Base-by-base conservation (phyloP, 2,113 vertebrate genomes). In the Leptosomus discolor region DNA sequence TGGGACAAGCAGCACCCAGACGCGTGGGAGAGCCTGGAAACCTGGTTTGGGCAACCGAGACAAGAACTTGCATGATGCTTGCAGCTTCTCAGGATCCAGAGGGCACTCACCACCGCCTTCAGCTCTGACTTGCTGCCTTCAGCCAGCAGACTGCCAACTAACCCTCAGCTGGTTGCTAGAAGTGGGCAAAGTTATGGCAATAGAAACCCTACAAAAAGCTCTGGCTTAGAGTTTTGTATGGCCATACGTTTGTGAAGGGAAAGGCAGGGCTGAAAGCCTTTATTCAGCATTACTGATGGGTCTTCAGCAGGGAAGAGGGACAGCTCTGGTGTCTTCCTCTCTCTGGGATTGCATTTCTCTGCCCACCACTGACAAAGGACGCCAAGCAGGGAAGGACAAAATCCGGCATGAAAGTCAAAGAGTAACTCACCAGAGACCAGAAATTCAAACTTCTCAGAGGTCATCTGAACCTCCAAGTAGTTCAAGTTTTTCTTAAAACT, bases 211-310 rank as follows among this genome's bases (percentile, higher is more conserved):
- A 3, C 4, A 41, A 13, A 43, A 60, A 37, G 26, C 19, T 48
- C n/a, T 27, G 41, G 11, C 32, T 67, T 0, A 0, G 0, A 5
- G n/a, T 17, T 36, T 57, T n/a, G 29, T 21, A 3, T 9, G 5
- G 63, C 48, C 12, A 0, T 6, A 2, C 13, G 0, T 9, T 36
- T 43, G 26, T 6, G 30, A 46, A 58, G 32, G 60, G 71, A 64
- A 64, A 19, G 4, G 27, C 11, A 20, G 39, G 57, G 29, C 27
- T 41, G 60, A 30, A 64, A 43, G 5, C 9, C 34, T 46, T 32
- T 22, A 2, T 29, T 13, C 30, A 67, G 11, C 4, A 1, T 16
- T 36, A 29, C 51, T 36, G 64, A 12, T 13, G 41, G 24, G 26
- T 41, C 69, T 61, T 18, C 71, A 45, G 68, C n/a, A 65, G 21